phyloP scores from a whole-genome alignment of 1,140 invertebrate species.

The Hestina assimilis region DNA sequence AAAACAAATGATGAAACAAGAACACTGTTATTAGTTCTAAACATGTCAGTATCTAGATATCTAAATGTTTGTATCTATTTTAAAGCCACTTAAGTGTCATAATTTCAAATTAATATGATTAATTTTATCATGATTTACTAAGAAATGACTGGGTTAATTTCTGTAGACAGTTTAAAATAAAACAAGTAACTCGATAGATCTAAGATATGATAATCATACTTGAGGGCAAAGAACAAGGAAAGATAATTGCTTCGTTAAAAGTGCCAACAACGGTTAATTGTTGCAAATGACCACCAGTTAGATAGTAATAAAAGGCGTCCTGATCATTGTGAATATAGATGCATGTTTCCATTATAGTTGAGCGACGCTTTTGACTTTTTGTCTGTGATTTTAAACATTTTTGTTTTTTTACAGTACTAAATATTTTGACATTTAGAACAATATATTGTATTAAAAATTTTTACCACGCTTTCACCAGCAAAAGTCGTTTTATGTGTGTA shows the following conservation, averaged over 20 bases:
- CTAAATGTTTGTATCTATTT: too few relatives aligned
- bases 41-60: too few relatives aligned
- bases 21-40: too few relatives aligned
- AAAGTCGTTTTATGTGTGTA: too few relatives aligned
- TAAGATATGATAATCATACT: constrained; percentile 27
- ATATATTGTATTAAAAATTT: too few relatives aligned
- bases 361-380: background rate
- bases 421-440: too few relatives aligned
- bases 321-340: constrained; percentile 20
- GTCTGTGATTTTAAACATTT: too few relatives aligned
- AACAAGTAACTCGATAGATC: constrained; percentile 13
- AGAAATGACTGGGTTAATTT: background rate
- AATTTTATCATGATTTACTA: background rate
- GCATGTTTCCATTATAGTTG: constrained; percentile 15
- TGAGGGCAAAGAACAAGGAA: constrained; percentile 25
- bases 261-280: constrained; percentile 57
- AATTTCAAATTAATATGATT: background rate
- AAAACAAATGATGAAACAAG: too few relatives aligned
- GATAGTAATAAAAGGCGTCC: constrained; percentile 47
- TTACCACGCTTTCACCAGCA: too few relatives aligned
- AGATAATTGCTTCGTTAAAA: constrained; percentile 64
- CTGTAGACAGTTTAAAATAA: constrained; percentile 4
- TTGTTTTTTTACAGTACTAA: too few relatives aligned
- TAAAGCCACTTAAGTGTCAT: too few relatives aligned
- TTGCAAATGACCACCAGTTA: constrained; percentile 61